Base-by-base conservation (phyloP, 1,140 invertebrate species). In the Heliothis virescens region DNA sequence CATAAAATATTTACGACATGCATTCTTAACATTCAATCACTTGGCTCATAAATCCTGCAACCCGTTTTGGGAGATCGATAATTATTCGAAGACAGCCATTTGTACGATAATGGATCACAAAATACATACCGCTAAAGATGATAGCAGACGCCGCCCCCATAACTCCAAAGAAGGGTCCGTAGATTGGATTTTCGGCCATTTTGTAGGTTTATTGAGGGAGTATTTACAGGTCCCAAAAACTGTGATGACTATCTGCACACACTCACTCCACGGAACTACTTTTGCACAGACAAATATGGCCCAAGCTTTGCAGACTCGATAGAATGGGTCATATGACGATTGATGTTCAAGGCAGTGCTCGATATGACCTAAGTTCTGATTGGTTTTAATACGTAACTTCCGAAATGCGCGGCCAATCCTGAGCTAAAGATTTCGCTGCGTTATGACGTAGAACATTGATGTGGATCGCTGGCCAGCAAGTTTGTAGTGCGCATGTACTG, bases 121-220 rank as follows among this genome's bases (percentile, higher is more conserved):
- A 86, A 86, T 90, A 96, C 98, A 97, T 96, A 99, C 98, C 97
- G 95, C 98, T 99, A 95, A 99, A 99, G 92, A 99, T 98, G 95
- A 99, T 99, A 87, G 99, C 99, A 84, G 99, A 97, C 91, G 99
- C 98, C 88, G 98, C 98, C 92, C 99, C 99, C 98, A 99, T 99
- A 87, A 99, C 98, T 94, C 99, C 99, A 95, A 99, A 99, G 96
- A 99, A 99, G 89, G 98, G 98, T 91, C 96, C 97, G 95, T 99
- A 99, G 94, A 98, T 96, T 84, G 98, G 98, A 90, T 95, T 95
- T 82, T 92, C 82, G 69, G 91, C 79, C 94, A 94, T 94, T 91
- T 95, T 95, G 92, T 87, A 87, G 82, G 81, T 89, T 88, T 85
- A 87, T 84, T 92, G 89, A 94, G 88, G 92, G 95, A 95, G 95